These are phyloP conservation scores for Thaumetopoea pityocampa DNA, from an alignment of 1,140 invertebrate genomes.

Conservation along the genomic window DNA sequence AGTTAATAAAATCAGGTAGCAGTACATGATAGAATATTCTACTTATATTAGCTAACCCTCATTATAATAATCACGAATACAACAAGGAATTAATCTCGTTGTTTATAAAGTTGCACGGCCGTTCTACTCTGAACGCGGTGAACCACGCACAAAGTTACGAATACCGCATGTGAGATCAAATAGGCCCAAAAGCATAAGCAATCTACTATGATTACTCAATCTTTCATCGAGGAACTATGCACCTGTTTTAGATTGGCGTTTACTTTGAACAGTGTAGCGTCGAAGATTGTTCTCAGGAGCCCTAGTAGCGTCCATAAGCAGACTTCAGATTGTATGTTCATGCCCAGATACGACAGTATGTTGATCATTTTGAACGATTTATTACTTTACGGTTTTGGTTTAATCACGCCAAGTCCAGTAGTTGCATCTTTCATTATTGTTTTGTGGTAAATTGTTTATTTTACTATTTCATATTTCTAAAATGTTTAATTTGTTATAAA, in stretches of 20 bases:
- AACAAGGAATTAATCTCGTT: too few species aligned
- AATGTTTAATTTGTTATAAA: too few species aligned
- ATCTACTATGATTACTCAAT: conserved; percentile 5
- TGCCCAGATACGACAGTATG: conserved; percentile 55
- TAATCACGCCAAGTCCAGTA: conserved; percentile 14
- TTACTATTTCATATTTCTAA: too few species aligned
- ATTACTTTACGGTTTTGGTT: conserved; percentile 1
- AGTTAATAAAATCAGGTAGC: too few species aligned
- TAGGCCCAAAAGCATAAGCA: too few species aligned
- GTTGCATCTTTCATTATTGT: conserved; percentile 8
- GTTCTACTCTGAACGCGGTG: too few species aligned
- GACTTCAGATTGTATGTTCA: conserved; percentile 57
- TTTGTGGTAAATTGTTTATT: conserved; percentile 3
- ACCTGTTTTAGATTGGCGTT: conserved; percentile 69
- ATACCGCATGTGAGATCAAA: too few species aligned
- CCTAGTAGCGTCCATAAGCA: conserved; percentile 63
- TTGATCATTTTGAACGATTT: conserved; percentile 53
- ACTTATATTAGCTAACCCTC: too few species aligned
- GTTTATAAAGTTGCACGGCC: too few species aligned
- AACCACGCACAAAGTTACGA: too few species aligned
- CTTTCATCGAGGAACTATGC: conserved; percentile 11
- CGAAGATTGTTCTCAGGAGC: conserved; percentile 57
- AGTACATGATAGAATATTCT: too few species aligned
- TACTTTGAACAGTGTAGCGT: conserved; percentile 66
- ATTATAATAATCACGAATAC: too few species aligned